phyloP scores from a whole-genome alignment of 1,140 invertebrate genomes.

The Papilio glaucus region DNA sequence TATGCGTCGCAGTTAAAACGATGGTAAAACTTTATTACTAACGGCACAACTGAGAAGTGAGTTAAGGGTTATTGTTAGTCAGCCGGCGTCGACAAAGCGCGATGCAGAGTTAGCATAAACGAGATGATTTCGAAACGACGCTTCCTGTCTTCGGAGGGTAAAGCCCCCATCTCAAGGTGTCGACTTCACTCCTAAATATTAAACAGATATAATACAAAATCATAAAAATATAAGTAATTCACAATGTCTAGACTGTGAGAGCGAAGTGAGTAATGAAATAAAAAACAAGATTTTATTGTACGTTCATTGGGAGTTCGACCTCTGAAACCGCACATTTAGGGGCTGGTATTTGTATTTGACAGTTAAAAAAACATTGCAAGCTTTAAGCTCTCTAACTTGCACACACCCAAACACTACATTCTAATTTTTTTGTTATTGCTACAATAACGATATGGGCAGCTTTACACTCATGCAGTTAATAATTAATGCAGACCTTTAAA shows the following conservation, averaged over 20 bases:
- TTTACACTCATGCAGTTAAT: not conserved
- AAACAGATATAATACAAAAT: not conserved
- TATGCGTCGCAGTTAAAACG: slow-evolving; percentile 45
- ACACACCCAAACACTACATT: too few species aligned
- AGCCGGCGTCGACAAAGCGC: slow-evolving; percentile 23
- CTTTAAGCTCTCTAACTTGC: too few species aligned
- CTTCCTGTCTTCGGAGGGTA: slow-evolving; percentile 36
- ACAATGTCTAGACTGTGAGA: not conserved
- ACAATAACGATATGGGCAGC: not conserved
- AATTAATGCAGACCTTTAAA: slow-evolving; percentile 30
- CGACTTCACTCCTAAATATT: slow-evolving; percentile 1
- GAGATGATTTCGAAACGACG: slow-evolving; percentile 24
- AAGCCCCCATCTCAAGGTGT: slow-evolving; percentile 2
- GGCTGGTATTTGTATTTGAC: too few species aligned
- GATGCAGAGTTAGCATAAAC: slow-evolving; percentile 25
- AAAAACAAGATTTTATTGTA: too few species aligned
- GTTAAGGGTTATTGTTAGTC: slow-evolving; percentile 36
- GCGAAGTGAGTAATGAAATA: too few species aligned
- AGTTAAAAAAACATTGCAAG: too few species aligned
- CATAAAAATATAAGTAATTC: not conserved
- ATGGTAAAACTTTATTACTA: slow-evolving; percentile 45
- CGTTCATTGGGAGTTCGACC: too few species aligned
- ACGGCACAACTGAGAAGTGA: slow-evolving; percentile 35
- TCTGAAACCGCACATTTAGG: too few species aligned
- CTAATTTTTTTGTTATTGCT: too few species aligned